Conservation (phyloP, 2,113 vertebrate species). For the Menura novaehollandiae region DNA sequence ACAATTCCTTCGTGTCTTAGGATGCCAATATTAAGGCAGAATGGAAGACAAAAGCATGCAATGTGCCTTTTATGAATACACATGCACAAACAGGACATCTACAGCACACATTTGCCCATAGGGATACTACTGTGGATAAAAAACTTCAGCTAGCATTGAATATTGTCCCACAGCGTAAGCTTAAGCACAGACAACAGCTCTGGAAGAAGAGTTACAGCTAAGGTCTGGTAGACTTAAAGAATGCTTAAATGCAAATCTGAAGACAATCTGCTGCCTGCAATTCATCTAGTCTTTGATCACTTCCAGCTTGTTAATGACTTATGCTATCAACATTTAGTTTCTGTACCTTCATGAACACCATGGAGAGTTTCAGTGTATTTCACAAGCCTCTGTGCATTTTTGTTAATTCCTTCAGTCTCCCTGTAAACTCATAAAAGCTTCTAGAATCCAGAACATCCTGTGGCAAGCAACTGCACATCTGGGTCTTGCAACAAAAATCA, state of each 20-base stretch:
- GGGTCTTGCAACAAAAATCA: neutral
- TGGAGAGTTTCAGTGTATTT: neutral
- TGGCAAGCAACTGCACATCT: neutral
- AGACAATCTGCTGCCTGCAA: neutral
- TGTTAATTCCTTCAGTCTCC: neutral
- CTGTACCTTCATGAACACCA: neutral
- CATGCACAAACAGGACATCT: neutral
- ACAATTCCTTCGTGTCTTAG: neutral
- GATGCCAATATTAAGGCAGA: neutral
- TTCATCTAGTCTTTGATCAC: neutral
- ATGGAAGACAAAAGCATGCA: neutral
- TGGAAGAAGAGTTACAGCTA: neutral
- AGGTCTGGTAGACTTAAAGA: neutral
- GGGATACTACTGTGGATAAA: neutral
- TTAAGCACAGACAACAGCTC: neutral
- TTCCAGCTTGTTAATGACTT: neutral
- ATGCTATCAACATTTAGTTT: neutral
- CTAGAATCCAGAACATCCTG: neutral
- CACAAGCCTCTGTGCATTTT: neutral
- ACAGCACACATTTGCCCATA: neutral
- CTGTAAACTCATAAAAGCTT: neutral
- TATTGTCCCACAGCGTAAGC: neutral
- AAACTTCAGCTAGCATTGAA: neutral
- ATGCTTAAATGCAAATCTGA: neutral
- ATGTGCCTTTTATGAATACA: neutral